These are phyloP conservation scores for Neodiprion lecontei DNA, from an alignment of 1,140 invertebrate species.

Conservation along the genomic window DNA sequence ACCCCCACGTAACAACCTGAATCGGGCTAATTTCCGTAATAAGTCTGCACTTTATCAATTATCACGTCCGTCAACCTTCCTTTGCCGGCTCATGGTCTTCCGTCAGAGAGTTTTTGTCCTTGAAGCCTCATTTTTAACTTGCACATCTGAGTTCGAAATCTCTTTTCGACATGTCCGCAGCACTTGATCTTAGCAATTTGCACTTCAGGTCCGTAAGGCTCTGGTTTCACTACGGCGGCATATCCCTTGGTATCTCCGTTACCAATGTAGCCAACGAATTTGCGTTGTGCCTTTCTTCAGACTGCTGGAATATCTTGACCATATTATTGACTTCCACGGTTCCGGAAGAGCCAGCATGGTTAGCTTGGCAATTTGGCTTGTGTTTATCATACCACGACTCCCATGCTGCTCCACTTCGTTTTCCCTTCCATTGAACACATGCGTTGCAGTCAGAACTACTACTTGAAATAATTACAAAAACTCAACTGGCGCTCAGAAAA, in stretches of 20 bases:
- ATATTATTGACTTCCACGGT: constrained; percentile 2
- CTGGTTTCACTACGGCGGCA: background rate
- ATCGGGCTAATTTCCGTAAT: background rate
- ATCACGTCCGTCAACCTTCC: no score
- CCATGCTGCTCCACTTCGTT: constrained; percentile 2
- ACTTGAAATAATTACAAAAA: background rate
- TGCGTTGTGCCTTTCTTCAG: background rate
- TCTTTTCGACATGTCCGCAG: no score
- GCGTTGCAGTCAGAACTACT: background rate
- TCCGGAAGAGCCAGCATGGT: constrained; percentile 6
- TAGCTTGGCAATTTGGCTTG: background rate
- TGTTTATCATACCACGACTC: background rate
- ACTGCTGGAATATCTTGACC: background rate
- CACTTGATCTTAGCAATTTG: background rate
- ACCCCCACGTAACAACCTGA: no score
- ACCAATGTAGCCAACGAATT: constrained; percentile 8
- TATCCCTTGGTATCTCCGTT: constrained; percentile 11
- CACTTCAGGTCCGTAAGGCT: constrained; percentile 11
- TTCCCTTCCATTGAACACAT: constrained; percentile 5
- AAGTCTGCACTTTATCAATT: no score
- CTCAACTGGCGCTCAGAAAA: no score
- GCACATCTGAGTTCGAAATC: no score
- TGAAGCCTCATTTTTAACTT: no score
- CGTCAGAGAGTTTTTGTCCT: no score
- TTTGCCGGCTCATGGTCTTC: no score